Evolutionary conservation across 23 tunicate genomes (phyloP), one percentile per base, ranked within the genome.

Genomic region (Trididemnum miniatum): DNA sequence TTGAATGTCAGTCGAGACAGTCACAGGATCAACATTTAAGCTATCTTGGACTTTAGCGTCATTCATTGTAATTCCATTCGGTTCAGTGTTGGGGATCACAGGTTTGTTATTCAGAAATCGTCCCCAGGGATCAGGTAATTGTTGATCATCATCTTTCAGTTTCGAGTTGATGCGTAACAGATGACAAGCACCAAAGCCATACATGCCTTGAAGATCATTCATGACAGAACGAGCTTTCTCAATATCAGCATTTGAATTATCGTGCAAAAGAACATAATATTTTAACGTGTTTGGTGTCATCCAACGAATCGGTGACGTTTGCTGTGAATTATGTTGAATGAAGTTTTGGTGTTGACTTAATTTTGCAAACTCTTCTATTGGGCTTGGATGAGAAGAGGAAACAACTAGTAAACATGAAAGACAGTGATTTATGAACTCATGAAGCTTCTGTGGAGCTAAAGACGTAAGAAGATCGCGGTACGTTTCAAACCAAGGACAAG

Each of bases 251-350:
- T 84, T 72, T 31, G 88, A 78, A 36, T 50, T 86, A 65, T 93
- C 98, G 65, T 93, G 94, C 27, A 93, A 69, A 18, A 93, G 77
- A 31, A 93, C 98, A 65, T 80, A 93, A 75, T 88, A 93, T 65
- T 93, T 93, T 66, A 93, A 64, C n/a, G 98, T 93, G 49, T 93
- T 93, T 34, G 93, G 93, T 30, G 88, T 88, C 98, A 93, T 93
- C 98, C 98, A 93, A 12, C 85, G 75, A 26, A 82, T 20, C 7
- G 51, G 35, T 0, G 84, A 20, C n/a, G n/a, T n/a, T 26, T 76
- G 78, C 39, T 75, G 76, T 22, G 88, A 37, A 31, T 79, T 83
- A 34, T 93, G 98, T 35, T 93, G 98, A 7, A 93, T 78, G 40
- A 82, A 83, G 71, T 93, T 93, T 82, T 93, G 98, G 22, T 83